Base-by-base conservation (phyloP, 2,113 vertebrate genomes). In the Scartelaos histophorus region DNA sequence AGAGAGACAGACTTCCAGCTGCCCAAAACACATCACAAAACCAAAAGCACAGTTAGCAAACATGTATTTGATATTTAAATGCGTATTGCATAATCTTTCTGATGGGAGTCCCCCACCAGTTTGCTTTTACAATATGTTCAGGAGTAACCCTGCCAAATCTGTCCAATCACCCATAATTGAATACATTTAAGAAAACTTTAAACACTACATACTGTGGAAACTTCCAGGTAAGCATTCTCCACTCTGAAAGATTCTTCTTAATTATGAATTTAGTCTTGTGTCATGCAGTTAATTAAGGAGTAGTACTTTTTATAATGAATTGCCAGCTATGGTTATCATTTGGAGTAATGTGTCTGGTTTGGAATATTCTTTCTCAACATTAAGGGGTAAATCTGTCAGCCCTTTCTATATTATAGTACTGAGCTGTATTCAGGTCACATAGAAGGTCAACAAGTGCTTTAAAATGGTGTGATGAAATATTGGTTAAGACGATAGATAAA, bases 1-100 rank as follows among this genome's bases (percentile, higher is more conserved):
- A 70, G 71, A 74, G 74, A 64, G 54, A 16, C 49, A 69, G 75
- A 71, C 70, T 79, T 75, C 51, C 69, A 29, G n/a, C 66, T 73
- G 75, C 69, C 74, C 78, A 79, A 70, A 71, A 67, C 16, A 25
- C 65, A 62, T 76, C 57, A 25, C 64, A 1, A 17, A 29, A 29
- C 25, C 34, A 16, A 9, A 13, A 61, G 13, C 13, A 29, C 58
- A 61, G 25, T 25, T 12, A 11, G 53, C n/a, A 56, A 24, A 58
- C 56, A 10, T 58, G 13, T 24, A 25, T 54, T 54, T 21, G 19
- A 53, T 7, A 53, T 53, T 2, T 15, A 16, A 16, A 16, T 15
- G 7, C 1, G 38, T 10, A 43, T 43, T 43, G 38, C 7, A 10
- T 43, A 43, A 11, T 4, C 3, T 38, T 38, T 38, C 35, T 38